phyloP scores from a whole-genome alignment of 2,888 invertebrate species.

The Gisinianus flammeolus region DNA sequence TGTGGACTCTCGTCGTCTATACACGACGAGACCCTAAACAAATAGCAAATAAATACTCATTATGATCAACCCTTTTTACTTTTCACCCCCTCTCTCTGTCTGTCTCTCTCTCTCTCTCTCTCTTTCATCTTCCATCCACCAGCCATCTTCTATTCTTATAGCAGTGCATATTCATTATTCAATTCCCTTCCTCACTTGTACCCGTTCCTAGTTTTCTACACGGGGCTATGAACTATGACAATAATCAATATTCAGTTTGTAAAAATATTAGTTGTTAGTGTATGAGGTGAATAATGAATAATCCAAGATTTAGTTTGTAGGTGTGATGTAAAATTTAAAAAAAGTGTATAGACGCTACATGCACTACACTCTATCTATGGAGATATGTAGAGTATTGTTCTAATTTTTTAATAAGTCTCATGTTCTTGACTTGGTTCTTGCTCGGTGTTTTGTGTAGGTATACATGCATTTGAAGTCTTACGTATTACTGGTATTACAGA shows the following conservation, averaged over 20 bases:
- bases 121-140: background rate
- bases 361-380: no score
- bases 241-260: no score
- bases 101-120: background rate
- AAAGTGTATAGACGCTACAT: no score
- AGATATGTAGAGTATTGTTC: no score
- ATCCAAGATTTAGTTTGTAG: background rate
- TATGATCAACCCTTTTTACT: background rate
- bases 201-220: background rate
- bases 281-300: background rate
- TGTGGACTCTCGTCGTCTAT: background rate
- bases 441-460: no score
- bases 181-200: background rate
- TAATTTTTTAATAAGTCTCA: no score
- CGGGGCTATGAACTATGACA: background rate
- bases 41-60: background rate
- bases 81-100: background rate
- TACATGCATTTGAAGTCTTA: no score
- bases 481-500: no score
- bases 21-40: background rate
- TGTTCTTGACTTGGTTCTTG: no score
- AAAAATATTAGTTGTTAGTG: no score
- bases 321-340: background rate
- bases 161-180: no score
- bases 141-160: no score